Base-by-base conservation (phyloP, 2,888 invertebrate species). In the Laothoe populi region DNA sequence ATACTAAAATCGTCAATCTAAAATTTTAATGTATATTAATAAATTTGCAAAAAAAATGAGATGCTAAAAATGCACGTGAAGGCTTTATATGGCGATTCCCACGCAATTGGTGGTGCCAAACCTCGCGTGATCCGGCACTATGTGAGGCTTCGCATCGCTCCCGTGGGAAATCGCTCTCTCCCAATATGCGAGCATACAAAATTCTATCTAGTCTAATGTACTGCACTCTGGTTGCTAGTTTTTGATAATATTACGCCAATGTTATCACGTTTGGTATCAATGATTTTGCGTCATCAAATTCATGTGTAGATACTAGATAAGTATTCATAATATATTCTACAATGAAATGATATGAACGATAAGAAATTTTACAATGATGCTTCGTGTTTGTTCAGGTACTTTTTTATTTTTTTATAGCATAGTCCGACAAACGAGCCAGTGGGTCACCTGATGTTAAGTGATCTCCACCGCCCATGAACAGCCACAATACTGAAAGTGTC, bases 111-210 rank as follows among this genome's bases (percentile, higher is more conserved):
- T 71, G 71, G 72, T 73, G 65, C 66, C 66, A 65, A 70, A 71
- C 70, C 68, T 86, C 77, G 87, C 88, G 87, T 88, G 88, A 79
- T 72, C 69, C 67, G 65, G 62, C 63, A 31, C 66, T 64, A 71
- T 79, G 71, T 78, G 77, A 70, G 84, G 85, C 82, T 86, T 85
- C 86, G 70, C 69, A 61, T 61, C 69, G 68, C 74, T 79, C 79
- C 77, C 85, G 83, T 83, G 88, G 83, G 87, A 88, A 85, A 72
- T 68, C 62, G 65, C 42, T 40, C 53, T 53, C 60, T 53, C 60
- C 60, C 45, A 61, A 61, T 64, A 66, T 67, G 68, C 58, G 60
- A 64, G 58, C 53, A 11, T 53, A 53, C 35, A 53, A 53, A 53
- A 35, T 53, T 49, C 11, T 53, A 53, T 53, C 53, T 35, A 35